phyloP scores from a whole-genome alignment of 2,888 invertebrate genomes.

The Nephrotoma guestfalica region DNA sequence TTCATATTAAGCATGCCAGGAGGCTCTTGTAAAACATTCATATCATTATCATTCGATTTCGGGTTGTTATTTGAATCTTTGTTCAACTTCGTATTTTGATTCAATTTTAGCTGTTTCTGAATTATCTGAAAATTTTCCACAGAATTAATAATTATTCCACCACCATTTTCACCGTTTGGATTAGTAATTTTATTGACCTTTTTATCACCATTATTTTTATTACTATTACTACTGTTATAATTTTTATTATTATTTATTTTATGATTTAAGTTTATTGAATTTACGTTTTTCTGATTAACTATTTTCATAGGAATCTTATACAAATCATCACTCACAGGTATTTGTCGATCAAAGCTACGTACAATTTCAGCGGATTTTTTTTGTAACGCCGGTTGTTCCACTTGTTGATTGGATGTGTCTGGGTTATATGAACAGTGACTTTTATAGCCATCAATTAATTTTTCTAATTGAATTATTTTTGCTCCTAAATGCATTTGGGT shows the following conservation, averaged over 20 bases:
- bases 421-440: constrained; percentile 15
- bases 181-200: neutral
- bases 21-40: constrained; percentile 13
- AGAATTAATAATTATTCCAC: constrained; percentile 26
- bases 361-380: constrained; percentile 12
- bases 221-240: neutral
- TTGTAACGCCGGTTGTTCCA: constrained; percentile 4
- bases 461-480: constrained; percentile 11
- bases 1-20: constrained; percentile 23
- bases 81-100: constrained; percentile 7
- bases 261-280: neutral
- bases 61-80: constrained; percentile 9
- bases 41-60: constrained; percentile 2
- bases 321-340: constrained; percentile 30
- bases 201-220: neutral
- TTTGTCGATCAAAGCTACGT: constrained; percentile 29
- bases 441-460: constrained; percentile 14
- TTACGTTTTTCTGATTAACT: constrained; percentile 20
- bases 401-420: constrained; percentile 4
- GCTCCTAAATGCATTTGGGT: constrained; percentile 9
- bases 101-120: constrained; percentile 17
- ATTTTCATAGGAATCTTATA: constrained; percentile 28
- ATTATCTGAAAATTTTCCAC: constrained; percentile 36
- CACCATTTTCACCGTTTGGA: neutral
- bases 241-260: neutral